These are phyloP conservation scores for Sialis lutaria DNA, from an alignment of 2,888 invertebrate species.

Conservation along the genomic window DNA sequence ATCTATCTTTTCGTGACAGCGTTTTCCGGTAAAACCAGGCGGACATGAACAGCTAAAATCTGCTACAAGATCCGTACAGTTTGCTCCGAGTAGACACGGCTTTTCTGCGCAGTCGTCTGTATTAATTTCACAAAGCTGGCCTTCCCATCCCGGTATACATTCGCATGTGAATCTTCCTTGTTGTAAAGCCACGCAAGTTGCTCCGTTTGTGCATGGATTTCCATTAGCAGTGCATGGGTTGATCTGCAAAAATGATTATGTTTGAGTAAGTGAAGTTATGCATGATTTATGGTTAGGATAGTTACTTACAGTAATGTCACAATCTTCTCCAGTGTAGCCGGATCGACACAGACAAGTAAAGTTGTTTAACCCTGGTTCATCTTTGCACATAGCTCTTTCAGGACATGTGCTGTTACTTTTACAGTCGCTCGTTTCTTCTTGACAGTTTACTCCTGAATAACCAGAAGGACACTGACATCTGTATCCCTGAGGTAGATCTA, in stretches of 20 bases:
- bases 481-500: slow-evolving; percentile 84
- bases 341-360: slow-evolving; percentile 85
- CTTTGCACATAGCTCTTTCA: slow-evolving; percentile 93
- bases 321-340: slow-evolving; percentile 86
- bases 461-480: slow-evolving; percentile 75
- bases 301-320: slow-evolving; percentile 62
- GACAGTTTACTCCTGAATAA: slow-evolving; percentile 85
- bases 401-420: slow-evolving; percentile 71
- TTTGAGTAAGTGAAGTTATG: neutral
- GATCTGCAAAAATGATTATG: slow-evolving; percentile 35
- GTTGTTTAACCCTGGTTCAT: slow-evolving; percentile 77
- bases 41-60: slow-evolving; percentile 91
- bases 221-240: slow-evolving; percentile 80
- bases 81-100: slow-evolving; percentile 77
- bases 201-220: slow-evolving; percentile 83
- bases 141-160: slow-evolving; percentile 95
- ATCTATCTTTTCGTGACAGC: slow-evolving; percentile 90
- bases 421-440: slow-evolving; percentile 83
- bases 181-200: slow-evolving; percentile 72
- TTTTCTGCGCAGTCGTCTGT: slow-evolving; percentile 86
- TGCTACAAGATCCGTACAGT: slow-evolving; percentile 85
- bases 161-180: slow-evolving; percentile 90
- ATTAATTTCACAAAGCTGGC: slow-evolving; percentile 84
- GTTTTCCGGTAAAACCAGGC: slow-evolving; percentile 85
- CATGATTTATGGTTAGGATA: slow-evolving; percentile 6